Evolutionary conservation across 2,113 vertebrate species (phyloP), one percentile per base, ranked within the genome.

Genomic region (Dromiciops gliroides): DNA sequence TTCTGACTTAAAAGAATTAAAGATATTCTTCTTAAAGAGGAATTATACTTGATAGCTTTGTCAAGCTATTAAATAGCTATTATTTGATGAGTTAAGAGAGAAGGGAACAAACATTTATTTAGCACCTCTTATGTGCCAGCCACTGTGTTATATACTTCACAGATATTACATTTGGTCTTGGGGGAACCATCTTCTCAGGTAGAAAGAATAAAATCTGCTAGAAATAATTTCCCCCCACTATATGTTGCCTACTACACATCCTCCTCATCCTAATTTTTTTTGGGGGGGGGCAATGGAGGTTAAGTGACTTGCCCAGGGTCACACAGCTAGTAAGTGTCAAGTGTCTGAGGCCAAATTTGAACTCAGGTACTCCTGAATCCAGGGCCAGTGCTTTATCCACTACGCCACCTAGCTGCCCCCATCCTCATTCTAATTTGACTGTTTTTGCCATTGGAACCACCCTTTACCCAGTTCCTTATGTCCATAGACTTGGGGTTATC

Each of bases 11-110:
- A 91, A 0, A 3, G 67, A 94, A 94, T 49, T 93, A 16, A 90
- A 92, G 11, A 92, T 92, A 95, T 95, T 93, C 51, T 75, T 94
- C 44, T 96, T 8, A 89, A 96, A 91, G n/a, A 52, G 50, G 9
- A 31, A 37, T 90, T 89, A 56, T 50, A 67, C 31, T 37, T 67
- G 28, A 67, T 31, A 67, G 8, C 2, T 44, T 83, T 83, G 10
- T 44, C 16, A 44, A 44, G 37, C 44, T 83, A 83, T 44, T 22
- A 83, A 83, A 44, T 23, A 83, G 19, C n/a, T 44, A 83, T 5
- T 44, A 44, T 44, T 0, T 83, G 60, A n/a, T 75, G 67, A 44
- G n/a, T 83, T 83, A 19, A 44, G 19, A 7, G 7, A 4, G 60
- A 44, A 23, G n/a, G 19, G n/a, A 44, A 44, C 6, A 23, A 44